Evolutionary conservation across 30 jellyfish, hydroid and myxozoan species (phyloP).

Genomic region (Catostylus mosaicus): DNA sequence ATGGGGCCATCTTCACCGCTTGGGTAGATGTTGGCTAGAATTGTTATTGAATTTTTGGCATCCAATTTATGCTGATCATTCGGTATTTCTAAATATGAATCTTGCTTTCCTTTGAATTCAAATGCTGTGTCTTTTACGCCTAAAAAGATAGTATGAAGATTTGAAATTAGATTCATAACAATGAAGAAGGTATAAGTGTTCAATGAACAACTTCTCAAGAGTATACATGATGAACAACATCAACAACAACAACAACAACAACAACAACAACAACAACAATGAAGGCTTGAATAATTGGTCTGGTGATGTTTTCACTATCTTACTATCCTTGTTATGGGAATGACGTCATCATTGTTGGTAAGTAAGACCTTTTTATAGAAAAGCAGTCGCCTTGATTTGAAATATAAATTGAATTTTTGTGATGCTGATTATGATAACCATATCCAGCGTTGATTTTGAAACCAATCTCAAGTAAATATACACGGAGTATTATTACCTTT

Average conservation of each 20-base stretch:
- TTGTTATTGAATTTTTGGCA: conserved; percentile 74
- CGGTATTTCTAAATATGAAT: conserved; percentile 91
- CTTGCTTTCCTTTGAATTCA: conserved; percentile 87
- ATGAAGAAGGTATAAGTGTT: background rate
- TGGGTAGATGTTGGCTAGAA: conserved; percentile 89
- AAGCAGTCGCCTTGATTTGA: too few species aligned
- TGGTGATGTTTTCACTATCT: background rate
- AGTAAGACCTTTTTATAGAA: too few species aligned
- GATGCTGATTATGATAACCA: too few species aligned
- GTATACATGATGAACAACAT: too few species aligned
- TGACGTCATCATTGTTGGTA: background rate
- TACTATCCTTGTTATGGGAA: background rate
- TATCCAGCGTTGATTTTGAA: too few species aligned
- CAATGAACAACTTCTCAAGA: background rate
- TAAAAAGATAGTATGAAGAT: background rate
- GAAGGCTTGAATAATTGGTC: background rate
- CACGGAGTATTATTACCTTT: too few species aligned
- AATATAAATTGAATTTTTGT: too few species aligned
- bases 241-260: too few species aligned
- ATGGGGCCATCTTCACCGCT: conserved; percentile 97
- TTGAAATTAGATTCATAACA: too few species aligned
- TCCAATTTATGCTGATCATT: conserved; percentile 86
- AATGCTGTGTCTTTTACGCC: conserved; percentile 94
- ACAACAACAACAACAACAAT: background rate
- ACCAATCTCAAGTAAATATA: too few species aligned